Conservation (phyloP, 2,113 vertebrate species). For the Anarrhichthys ocellatus region DNA sequence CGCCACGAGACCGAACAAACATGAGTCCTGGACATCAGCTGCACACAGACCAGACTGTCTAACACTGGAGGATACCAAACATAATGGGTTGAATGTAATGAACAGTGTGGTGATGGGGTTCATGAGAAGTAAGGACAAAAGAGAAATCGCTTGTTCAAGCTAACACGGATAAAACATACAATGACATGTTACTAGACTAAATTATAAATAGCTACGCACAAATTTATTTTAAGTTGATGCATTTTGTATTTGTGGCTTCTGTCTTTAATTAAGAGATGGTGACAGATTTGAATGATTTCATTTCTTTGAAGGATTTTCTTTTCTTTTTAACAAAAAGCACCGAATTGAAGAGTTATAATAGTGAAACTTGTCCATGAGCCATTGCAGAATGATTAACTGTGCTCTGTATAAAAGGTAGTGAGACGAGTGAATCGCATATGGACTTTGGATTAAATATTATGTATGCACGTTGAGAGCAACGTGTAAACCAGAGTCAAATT, state of each 20-base stretch:
- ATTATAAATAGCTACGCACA: not conserved
- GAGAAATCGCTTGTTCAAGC: not conserved
- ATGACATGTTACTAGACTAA: not conserved
- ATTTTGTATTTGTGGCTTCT: not conserved
- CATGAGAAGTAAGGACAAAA: not conserved
- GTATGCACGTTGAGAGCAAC: too few relatives aligned
- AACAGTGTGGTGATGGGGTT: not conserved
- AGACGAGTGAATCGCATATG: not conserved
- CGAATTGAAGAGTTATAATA: not conserved
- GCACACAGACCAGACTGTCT: conserved; percentile 22
- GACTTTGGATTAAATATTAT: not conserved
- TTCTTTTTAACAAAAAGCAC: not conserved
- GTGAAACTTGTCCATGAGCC: not conserved
- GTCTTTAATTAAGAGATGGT: not conserved
- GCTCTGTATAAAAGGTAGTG: not conserved
- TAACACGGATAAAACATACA: not conserved
- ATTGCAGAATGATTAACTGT: not conserved
- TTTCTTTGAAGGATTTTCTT: not conserved
- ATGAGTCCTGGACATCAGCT: not conserved
- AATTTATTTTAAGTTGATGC: not conserved
- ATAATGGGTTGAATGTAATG: not conserved
- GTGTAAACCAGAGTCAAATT: too few relatives aligned
- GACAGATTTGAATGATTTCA: not conserved
- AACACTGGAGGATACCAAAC: conserved; percentile 22
- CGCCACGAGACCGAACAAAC: conserved; percentile 83